A percentile compares a stretch with the other conserved stretches of the same genome.
These are phyloP conservation scores for Corydoras sp. DNA, from an alignment of 2,113 vertebrate species.

Conservation along the genomic window DNA sequence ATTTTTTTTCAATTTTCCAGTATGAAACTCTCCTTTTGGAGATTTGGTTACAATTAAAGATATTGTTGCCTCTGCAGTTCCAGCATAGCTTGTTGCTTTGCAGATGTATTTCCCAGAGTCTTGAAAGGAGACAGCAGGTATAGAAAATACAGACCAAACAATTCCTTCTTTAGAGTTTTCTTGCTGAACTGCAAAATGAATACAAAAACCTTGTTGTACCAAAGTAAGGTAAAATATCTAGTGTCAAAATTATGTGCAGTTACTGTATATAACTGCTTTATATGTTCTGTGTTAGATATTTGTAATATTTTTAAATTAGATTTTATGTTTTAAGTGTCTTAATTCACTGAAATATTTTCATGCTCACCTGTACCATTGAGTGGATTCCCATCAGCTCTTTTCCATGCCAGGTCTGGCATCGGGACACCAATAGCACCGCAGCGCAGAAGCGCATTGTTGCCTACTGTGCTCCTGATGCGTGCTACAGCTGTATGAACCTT, in stretches of 20 bases:
- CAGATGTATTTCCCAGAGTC: conserved; percentile 94
- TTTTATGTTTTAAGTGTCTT: conserved; percentile 42
- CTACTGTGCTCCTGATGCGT: conserved; percentile 78
- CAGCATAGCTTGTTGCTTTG: conserved; percentile 86
- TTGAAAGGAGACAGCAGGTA: conserved; percentile 75
- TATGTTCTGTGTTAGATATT: conserved; percentile 29
- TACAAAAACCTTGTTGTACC: not conserved
- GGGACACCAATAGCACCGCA: conserved; percentile 88
- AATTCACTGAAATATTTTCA: not conserved
- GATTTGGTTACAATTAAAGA: conserved; percentile 80
- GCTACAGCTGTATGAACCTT: conserved; percentile 76
- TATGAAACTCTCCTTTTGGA: conserved; percentile 61
- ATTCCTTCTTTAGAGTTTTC: conserved; percentile 87
- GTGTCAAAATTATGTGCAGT: too few species aligned
- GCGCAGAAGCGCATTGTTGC: conserved; percentile 82
- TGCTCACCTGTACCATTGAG: conserved; percentile 84
- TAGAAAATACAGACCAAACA: conserved; percentile 84
- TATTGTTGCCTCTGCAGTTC: conserved; percentile 79
- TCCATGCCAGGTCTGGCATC: conserved; percentile 86
- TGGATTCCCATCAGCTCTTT: conserved; percentile 69
- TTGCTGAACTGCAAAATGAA: conserved; percentile 74
- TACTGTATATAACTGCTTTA: conserved; percentile 25
- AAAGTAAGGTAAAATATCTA: too few species aligned
- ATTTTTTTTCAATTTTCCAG: conserved; percentile 51
- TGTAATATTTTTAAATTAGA: not conserved